Evolutionary conservation across 2,113 vertebrate species (phyloP), one percentile per base, ranked within the genome.

Genomic region (Oryzias curvinotus): DNA sequence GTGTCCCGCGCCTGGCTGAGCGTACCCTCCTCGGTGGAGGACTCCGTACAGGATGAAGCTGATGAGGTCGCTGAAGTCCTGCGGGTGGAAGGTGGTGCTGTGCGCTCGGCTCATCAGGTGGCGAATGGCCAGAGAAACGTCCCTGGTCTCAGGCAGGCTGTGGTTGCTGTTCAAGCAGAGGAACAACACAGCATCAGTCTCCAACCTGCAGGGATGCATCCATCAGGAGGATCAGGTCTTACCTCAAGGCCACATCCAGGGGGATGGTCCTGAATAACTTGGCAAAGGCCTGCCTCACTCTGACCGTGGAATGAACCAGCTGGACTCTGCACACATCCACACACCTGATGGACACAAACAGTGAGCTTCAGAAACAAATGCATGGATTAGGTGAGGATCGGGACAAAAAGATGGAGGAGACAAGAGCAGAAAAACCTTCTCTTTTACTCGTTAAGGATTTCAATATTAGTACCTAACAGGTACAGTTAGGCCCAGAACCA

Each of bases 61-160:
- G 83, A 99, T 96, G 71, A 98, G 94, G 90, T 99, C 97, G 7
- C 96, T 98, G 89, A 98, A 99, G 86, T 99, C 97, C 87, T 98
- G 97, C 0, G 96, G 97, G 76, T 99, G 97, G 81, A 98, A 98
- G 60, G 96, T 98, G 83, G 94, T 97, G 92, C 94, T 96, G 0
- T 97, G 95, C 49, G 94, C 86, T 86, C 93, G 95, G 90, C 92
- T 95, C 97, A 98, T 98, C 77, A 98, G 96, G 74, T 93, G 93
- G 75, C 96, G 92, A 72, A 98, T 88, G 53, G 96, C 95, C 88
- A 96, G 80, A 23, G 97, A 98, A 64, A 98, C 95, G 81, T 96
- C 93, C 80, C 94, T 95, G 79, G 98, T 95, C 91, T 98, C 94
- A 12, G 94, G 93, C 77, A 95, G 95, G 82, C 89, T 93, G 69